phyloP scores from a whole-genome alignment of 2,113 vertebrate genomes.

The Rhinogobius similis region DNA sequence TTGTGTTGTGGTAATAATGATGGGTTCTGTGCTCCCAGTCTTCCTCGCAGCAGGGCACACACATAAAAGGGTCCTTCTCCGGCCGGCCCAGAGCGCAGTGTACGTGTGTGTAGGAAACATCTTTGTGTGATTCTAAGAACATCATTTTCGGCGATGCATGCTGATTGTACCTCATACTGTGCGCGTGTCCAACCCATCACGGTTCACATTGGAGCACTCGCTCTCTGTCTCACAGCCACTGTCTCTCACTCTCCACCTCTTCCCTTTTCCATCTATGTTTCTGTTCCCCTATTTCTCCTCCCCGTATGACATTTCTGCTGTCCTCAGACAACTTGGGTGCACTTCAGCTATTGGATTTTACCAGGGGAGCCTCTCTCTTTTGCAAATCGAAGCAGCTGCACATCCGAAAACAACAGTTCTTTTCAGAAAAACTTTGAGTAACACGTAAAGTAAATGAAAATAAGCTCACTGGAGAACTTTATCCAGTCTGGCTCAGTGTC shows the following conservation, averaged over 20 bases:
- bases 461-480: neutral
- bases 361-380: constrained; percentile 16
- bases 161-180: constrained; percentile 70
- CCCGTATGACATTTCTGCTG: constrained; percentile 49
- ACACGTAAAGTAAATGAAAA: constrained; percentile 19
- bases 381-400: constrained; percentile 36
- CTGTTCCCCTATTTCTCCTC: constrained; percentile 38
- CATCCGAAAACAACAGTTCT: constrained; percentile 32
- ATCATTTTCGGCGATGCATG: constrained; percentile 63
- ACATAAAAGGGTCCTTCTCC: constrained; percentile 60
- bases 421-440: constrained; percentile 25
- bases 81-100: constrained; percentile 25
- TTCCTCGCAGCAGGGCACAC: constrained; percentile 61
- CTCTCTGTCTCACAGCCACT: constrained; percentile 27
- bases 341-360: constrained; percentile 48
- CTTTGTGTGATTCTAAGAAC: constrained; percentile 52
- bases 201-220: constrained; percentile 68
- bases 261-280: constrained; percentile 41
- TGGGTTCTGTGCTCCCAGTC: constrained; percentile 66
- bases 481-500: neutral
- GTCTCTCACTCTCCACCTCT: constrained; percentile 6
- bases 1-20: constrained; percentile 73
- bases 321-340: constrained; percentile 36
- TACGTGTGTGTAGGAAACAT: constrained; percentile 11
- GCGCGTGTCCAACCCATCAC: constrained; percentile 72